Conservation (phyloP, 2,888 invertebrate genomes). For the Dysmachus trigonus region DNA sequence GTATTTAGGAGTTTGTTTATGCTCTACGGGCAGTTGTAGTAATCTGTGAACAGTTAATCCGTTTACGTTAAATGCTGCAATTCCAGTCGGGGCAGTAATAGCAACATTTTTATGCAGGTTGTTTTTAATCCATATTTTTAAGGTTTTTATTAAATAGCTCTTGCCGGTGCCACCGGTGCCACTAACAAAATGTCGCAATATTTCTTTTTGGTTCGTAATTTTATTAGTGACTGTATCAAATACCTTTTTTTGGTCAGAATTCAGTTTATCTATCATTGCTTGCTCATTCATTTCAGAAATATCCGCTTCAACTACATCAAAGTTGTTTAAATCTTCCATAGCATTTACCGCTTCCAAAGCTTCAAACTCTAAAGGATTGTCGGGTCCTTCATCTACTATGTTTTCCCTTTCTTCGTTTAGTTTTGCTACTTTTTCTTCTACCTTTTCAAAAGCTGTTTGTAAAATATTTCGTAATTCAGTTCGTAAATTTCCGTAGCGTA, state of each 20-base stretch:
- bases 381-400: neutral
- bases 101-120: slow-evolving; percentile 53
- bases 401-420: neutral
- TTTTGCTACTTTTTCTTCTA: slow-evolving; percentile 1
- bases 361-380: neutral
- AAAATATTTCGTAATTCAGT: slow-evolving; percentile 4
- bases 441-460: neutral
- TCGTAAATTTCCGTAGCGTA: neutral
- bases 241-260: no score
- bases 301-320: neutral
- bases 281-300: neutral
- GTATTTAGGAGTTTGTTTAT: slow-evolving; percentile 54
- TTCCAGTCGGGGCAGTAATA: slow-evolving; percentile 56
- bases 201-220: no score
- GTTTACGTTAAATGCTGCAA: slow-evolving; percentile 58
- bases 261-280: slow-evolving; percentile 11
- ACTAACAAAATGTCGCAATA: no score
- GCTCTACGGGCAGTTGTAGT: slow-evolving; percentile 56
- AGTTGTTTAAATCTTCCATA: slow-evolving; percentile 17
- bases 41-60: slow-evolving; percentile 56
- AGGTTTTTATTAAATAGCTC: slow-evolving; percentile 55
- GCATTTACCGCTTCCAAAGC: slow-evolving; percentile 4
- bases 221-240: no score
- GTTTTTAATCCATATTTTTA: slow-evolving; percentile 53
- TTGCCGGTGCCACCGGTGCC: no score